Conservation (phyloP, 2,113 vertebrate genomes). For the Gallinago paraguaiae region DNA sequence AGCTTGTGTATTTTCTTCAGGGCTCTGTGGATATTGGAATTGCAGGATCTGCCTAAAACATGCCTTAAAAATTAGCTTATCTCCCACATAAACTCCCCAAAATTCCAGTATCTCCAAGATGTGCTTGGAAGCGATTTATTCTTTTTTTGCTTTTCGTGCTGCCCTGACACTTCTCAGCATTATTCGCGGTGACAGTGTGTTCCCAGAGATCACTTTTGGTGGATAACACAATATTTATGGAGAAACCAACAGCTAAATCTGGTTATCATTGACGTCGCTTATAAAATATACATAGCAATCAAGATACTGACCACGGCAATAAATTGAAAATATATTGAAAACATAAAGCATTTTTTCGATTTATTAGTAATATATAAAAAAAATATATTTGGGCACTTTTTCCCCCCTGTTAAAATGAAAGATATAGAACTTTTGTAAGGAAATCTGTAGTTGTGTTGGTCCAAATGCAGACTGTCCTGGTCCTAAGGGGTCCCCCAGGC, state of each 20-base stretch:
- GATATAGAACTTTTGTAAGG: neutral
- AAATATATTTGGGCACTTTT: neutral
- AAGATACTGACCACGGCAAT: conserved; percentile 35
- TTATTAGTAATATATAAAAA: conserved; percentile 35
- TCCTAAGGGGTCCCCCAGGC: neutral
- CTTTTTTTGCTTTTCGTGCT: neutral
- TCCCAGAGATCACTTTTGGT: conserved; percentile 27
- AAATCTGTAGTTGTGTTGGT: neutral
- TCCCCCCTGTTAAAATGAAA: neutral
- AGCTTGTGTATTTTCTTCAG: neutral
- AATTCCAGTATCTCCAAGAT: neutral
- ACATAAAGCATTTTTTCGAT: conserved; percentile 64
- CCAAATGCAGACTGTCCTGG: accelerated
- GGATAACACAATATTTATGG: neutral
- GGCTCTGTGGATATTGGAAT: neutral
- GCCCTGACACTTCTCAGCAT: neutral
- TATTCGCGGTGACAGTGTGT: neutral
- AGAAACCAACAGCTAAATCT: conserved; percentile 59
- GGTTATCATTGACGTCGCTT: conserved; percentile 43
- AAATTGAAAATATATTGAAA: conserved; percentile 69
- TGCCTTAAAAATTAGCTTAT: conserved; percentile 5
- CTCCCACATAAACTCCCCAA: neutral
- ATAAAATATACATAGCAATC: conserved; percentile 50
- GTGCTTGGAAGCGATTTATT: neutral
- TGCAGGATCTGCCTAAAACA: neutral